These are phyloP conservation scores for Diarsia brunnea DNA, from an alignment of 2,888 invertebrate genomes.

Conservation along the genomic window DNA sequence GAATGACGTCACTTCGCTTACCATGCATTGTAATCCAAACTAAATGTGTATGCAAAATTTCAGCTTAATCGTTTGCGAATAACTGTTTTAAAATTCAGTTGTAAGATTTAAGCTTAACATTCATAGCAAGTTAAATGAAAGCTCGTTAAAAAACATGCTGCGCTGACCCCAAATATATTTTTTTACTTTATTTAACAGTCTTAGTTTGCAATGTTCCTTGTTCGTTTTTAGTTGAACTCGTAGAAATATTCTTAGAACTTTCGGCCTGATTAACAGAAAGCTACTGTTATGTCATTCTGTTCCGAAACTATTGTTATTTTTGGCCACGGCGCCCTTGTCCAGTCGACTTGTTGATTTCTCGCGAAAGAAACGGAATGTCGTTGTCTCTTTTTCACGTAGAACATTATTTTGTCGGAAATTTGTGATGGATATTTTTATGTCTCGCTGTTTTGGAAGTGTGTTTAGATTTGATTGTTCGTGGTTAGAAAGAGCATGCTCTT, in stretches of 20 bases:
- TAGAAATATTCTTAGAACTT: slow-evolving; percentile 42
- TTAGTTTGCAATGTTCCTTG: not conserved
- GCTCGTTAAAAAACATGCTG: not conserved
- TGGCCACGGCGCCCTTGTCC: slow-evolving; percentile 64
- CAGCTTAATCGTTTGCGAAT: too few species aligned
- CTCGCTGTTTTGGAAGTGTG: not conserved
- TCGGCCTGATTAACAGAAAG: slow-evolving; percentile 57
- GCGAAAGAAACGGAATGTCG: slow-evolving; percentile 27
- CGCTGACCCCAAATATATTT: not conserved
- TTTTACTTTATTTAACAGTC: not conserved
- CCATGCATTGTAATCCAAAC: too few species aligned
- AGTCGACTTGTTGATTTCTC: slow-evolving; percentile 52
- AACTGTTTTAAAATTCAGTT: too few species aligned
- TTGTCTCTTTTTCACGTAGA: slow-evolving; percentile 49
- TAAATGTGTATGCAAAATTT: too few species aligned
- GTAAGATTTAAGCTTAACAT: too few species aligned
- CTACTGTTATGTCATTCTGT: slow-evolving; percentile 55
- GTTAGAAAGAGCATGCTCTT: not conserved
- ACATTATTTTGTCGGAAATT: slow-evolving; percentile 7
- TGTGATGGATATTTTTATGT: slow-evolving; percentile 11
- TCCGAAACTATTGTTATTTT: slow-evolving; percentile 73
- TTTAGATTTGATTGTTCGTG: not conserved
- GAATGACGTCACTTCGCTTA: too few species aligned
- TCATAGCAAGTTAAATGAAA: too few species aligned
- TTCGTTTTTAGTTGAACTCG: slow-evolving; percentile 42